phyloP scores from a whole-genome alignment of 2,888 invertebrate genomes.

The Biston betularia region DNA sequence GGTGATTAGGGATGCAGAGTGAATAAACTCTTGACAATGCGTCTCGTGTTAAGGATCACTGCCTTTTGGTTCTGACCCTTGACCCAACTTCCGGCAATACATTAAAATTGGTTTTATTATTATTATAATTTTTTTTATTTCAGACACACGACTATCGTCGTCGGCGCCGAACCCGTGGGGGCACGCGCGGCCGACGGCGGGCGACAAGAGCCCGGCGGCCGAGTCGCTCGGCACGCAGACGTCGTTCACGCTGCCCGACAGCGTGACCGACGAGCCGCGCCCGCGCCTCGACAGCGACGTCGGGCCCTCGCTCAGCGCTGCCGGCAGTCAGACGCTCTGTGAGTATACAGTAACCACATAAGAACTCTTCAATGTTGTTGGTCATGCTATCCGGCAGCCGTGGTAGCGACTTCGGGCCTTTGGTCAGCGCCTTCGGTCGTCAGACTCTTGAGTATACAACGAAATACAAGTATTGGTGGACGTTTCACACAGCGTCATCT shows the following conservation, averaged over 20 bases:
- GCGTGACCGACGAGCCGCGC: constrained; percentile 55
- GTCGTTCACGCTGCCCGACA: constrained; percentile 56
- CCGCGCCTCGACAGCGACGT: constrained; percentile 81
- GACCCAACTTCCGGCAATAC: no score
- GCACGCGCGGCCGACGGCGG: constrained; percentile 43
- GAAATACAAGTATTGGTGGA: no score
- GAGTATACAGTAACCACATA: constrained; percentile 22
- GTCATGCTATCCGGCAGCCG: no score
- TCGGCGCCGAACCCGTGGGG: constrained; percentile 76
- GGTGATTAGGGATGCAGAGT: no score
- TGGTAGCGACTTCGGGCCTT: no score
- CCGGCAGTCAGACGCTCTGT: constrained; percentile 80
- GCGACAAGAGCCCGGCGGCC: constrained; percentile 65
- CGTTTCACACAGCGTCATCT: no score
- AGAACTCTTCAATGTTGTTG: no score
- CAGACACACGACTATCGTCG: constrained; percentile 68
- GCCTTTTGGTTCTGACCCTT: no score
- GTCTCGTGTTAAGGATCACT: no score
- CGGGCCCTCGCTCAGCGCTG: constrained; percentile 80
- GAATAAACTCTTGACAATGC: no score
- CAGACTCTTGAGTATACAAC: no score
- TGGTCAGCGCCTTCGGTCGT: no score
- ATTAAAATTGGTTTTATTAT: neutral
- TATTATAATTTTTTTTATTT: constrained; percentile 13
- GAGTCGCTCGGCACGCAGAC: constrained; percentile 66